phyloP scores from a whole-genome alignment of 2,797 vertebrate genomes.

The Eidolon dupreanum region DNA sequence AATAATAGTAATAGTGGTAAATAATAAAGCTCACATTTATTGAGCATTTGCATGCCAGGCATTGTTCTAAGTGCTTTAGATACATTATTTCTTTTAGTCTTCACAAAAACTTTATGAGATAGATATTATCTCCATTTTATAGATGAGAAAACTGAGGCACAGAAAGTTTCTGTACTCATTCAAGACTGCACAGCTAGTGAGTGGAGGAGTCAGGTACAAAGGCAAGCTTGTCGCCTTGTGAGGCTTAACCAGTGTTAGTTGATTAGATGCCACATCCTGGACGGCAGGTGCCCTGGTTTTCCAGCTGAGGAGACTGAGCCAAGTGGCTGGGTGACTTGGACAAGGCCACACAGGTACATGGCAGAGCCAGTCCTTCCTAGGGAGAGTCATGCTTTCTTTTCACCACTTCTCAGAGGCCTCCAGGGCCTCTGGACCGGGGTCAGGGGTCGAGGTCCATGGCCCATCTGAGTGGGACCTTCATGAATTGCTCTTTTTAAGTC shows the following conservation, averaged over 20 bases:
- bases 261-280: neutral
- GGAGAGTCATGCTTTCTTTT: neutral
- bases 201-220: neutral
- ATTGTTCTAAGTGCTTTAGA: neutral
- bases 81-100: neutral
- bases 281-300: neutral
- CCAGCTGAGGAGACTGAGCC: neutral
- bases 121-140: neutral
- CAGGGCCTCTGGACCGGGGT: neutral
- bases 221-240: neutral
- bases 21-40: neutral
- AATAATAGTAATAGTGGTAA: neutral
- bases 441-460: neutral
- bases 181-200: neutral
- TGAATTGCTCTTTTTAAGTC: neutral
- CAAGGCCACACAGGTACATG: neutral
- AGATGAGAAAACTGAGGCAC: slow-evolving; percentile 4
- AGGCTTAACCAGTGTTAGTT: neutral
- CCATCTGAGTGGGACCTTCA: neutral
- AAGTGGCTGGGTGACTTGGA: neutral
- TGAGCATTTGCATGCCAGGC: neutral
- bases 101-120: neutral
- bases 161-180: neutral
- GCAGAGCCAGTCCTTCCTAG: neutral
- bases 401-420: neutral